Percentiles rank a stretch among this genome's conserved stretches.
Evolutionary conservation across 1,140 invertebrate genomes (phyloP).

Genomic region (Drosophila albomicans): DNA sequence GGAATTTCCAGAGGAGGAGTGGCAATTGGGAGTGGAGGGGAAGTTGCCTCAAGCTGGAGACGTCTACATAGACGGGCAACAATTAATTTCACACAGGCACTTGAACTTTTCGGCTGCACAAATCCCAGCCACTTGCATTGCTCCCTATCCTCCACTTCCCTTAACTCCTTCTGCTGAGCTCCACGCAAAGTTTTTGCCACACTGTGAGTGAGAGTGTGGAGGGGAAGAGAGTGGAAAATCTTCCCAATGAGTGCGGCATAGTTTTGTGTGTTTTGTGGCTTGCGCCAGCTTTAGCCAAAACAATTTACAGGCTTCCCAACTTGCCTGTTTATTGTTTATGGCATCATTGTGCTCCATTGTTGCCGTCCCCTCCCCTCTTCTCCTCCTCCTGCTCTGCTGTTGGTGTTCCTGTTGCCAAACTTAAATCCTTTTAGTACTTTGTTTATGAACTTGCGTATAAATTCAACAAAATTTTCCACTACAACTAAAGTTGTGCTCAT

Average conservation of each 20-base stretch:
- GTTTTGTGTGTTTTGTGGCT: slow-evolving; percentile 79
- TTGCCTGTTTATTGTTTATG: slow-evolving; percentile 84
- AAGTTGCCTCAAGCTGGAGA: not conserved
- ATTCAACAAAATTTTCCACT: slow-evolving; percentile 63
- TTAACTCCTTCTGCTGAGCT: not conserved
- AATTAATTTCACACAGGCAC: slow-evolving; percentile 82
- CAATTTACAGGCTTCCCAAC: slow-evolving; percentile 77
- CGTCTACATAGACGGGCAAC: slow-evolving; percentile 51
- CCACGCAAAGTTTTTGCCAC: slow-evolving; percentile 10
- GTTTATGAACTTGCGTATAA: slow-evolving; percentile 80
- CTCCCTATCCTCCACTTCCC: slow-evolving; percentile 8
- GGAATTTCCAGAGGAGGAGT: not conserved
- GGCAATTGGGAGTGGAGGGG: not conserved
- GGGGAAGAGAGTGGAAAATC: slow-evolving; percentile 8
- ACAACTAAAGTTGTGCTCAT: slow-evolving; percentile 47
- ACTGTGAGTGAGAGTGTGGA: not conserved
- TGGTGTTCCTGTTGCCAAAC: slow-evolving; percentile 55
- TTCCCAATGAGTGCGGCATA: slow-evolving; percentile 72
- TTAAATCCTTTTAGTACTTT: slow-evolving; percentile 83
- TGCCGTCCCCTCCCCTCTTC: slow-evolving; percentile 19
- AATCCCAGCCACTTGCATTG: slow-evolving; percentile 68
- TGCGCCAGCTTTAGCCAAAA: slow-evolving; percentile 63
- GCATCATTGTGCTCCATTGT: slow-evolving; percentile 81
- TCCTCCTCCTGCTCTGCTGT: not conserved
- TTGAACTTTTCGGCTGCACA: slow-evolving; percentile 78